phyloP scores from a whole-genome alignment of 2,888 invertebrate species.

The Cotesia congregata region DNA sequence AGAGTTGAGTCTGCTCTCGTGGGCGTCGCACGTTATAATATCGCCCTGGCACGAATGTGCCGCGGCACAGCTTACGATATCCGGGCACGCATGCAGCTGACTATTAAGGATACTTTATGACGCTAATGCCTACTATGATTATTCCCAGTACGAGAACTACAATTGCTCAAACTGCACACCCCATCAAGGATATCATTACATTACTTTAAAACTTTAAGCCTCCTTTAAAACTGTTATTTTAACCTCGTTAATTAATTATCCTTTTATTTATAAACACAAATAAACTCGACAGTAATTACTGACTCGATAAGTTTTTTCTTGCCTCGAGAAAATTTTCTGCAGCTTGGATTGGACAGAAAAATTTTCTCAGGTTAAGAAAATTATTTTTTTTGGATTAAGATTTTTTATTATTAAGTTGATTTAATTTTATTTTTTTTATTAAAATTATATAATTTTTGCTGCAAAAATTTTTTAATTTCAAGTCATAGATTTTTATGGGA shows the following conservation, averaged over 20 bases:
- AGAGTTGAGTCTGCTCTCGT: slow-evolving; percentile 25
- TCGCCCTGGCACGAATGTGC: slow-evolving; percentile 46
- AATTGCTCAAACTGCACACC: slow-evolving; percentile 20
- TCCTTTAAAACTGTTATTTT: background rate
- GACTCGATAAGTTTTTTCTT: too few relatives aligned
- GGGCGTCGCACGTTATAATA: slow-evolving; percentile 49
- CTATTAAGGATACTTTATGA: slow-evolving; percentile 42
- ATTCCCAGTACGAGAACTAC: slow-evolving; percentile 8
- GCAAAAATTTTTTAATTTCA: too few relatives aligned
- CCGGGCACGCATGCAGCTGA: slow-evolving; percentile 39
- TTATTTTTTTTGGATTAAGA: too few relatives aligned
- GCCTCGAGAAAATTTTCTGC: too few relatives aligned
- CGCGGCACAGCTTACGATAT: slow-evolving; percentile 39
- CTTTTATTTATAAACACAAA: background rate
- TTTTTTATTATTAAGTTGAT: too few relatives aligned
- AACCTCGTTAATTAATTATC: slow-evolving; percentile 9
- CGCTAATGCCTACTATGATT: slow-evolving; percentile 37
- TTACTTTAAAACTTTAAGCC: slow-evolving; percentile 3
- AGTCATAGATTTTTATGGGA: too few relatives aligned
- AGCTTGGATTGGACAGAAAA: too few relatives aligned
- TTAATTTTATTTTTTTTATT: too few relatives aligned
- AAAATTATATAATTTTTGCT: too few relatives aligned
- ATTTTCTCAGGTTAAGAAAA: too few relatives aligned
- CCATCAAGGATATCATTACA: slow-evolving; percentile 26
- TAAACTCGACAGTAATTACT: too few relatives aligned